Evolutionary conservation across 2,797 vertebrate genomes (phyloP).

Genomic region (Falco naumanni): DNA sequence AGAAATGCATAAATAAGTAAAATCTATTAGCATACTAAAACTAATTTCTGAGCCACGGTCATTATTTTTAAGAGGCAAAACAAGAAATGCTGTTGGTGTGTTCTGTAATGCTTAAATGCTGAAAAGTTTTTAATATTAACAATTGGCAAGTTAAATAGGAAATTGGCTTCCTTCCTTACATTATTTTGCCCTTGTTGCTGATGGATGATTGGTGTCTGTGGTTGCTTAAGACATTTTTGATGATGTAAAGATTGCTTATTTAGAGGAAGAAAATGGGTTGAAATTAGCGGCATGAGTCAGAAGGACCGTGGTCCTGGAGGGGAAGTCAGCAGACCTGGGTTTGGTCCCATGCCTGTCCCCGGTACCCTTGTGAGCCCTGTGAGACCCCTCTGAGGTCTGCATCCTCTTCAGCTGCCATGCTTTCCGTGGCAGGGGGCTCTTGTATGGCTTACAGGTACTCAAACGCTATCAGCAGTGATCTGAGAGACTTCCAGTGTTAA

Average conservation of each 20-base stretch:
- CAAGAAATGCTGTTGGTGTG: neutral
- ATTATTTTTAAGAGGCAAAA: neutral
- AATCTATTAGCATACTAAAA: neutral
- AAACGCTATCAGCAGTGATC: neutral
- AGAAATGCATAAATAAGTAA: neutral
- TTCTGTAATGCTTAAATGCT: neutral
- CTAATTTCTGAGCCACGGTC: neutral
- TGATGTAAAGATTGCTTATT: neutral
- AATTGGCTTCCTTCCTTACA: neutral
- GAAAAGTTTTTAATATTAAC: neutral
- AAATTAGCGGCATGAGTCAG: neutral
- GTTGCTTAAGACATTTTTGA: neutral
- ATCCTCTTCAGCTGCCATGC: neutral
- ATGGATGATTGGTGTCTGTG: neutral
- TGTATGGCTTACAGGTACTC: fast-evolving
- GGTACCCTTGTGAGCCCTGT: neutral
- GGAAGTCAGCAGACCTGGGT: neutral
- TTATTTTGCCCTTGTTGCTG: neutral
- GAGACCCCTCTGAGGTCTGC: neutral
- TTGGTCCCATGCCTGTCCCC: neutral
- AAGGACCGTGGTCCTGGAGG: neutral
- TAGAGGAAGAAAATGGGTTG: neutral
- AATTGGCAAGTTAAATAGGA: neutral
- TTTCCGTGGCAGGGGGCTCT: neutral
- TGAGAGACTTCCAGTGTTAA: neutral